Conservation (phyloP, 2,113 vertebrate genomes). For the Polyodon spathula region DNA sequence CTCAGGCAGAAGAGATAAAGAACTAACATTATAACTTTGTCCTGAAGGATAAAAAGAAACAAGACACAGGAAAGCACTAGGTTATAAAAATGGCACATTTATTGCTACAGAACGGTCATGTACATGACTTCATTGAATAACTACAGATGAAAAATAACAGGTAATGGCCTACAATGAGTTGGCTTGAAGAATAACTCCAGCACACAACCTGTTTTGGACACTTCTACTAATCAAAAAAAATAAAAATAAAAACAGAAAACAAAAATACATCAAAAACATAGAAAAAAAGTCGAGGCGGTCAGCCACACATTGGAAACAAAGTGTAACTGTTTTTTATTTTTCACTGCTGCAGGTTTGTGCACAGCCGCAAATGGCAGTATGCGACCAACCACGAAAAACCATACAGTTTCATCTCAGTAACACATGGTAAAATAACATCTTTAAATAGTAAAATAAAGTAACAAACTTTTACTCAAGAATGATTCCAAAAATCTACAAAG, state of each 20-base stretch:
- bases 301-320: slow-evolving; percentile 76
- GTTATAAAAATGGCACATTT: slow-evolving; percentile 92
- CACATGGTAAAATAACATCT: slow-evolving; percentile 69
- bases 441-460: slow-evolving; percentile 74
- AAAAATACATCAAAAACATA: slow-evolving; percentile 64
- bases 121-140: slow-evolving; percentile 82
- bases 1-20: no score
- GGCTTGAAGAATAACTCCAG: slow-evolving; percentile 64
- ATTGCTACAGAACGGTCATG: slow-evolving; percentile 91
- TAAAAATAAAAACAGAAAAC: slow-evolving; percentile 16
- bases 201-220: slow-evolving; percentile 73
- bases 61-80: slow-evolving; percentile 41
- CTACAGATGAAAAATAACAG: slow-evolving; percentile 79
- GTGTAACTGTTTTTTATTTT: slow-evolving; percentile 64
- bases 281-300: slow-evolving; percentile 73
- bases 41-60: slow-evolving; percentile 47
- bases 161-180: slow-evolving; percentile 65
- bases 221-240: slow-evolving; percentile 74
- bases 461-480: slow-evolving; percentile 68
- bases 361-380: slow-evolving; percentile 44
- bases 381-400: slow-evolving; percentile 59
- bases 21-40: slow-evolving; percentile 9
- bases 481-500: slow-evolving; percentile 72
- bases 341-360: slow-evolving; percentile 62
- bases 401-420: slow-evolving; percentile 62